phyloP scores from a whole-genome alignment of 2,113 vertebrate genomes.

The Coregonus clupeaformis region DNA sequence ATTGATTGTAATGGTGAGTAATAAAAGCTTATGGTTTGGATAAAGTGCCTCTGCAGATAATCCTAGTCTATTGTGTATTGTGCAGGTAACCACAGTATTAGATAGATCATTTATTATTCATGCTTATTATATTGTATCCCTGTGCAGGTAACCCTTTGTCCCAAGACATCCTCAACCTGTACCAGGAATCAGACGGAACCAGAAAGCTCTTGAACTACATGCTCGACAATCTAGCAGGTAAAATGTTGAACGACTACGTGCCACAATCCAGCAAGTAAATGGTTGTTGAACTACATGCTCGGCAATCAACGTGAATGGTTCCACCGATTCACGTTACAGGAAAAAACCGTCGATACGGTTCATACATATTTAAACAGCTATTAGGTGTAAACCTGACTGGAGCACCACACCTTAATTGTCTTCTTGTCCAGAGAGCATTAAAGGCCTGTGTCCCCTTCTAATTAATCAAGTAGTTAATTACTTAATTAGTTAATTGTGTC shows the following conservation, averaged over 20 bases:
- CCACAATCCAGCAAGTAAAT: constrained; percentile 67
- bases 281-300: constrained; percentile 96
- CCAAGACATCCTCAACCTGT: constrained; percentile 96
- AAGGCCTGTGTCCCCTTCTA: neutral
- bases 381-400: neutral
- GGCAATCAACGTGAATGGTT: constrained; percentile 79
- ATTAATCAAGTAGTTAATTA: neutral
- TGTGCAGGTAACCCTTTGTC: constrained; percentile 96
- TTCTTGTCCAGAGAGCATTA: neutral
- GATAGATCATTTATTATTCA: too few species aligned
- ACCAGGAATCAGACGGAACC: constrained; percentile 97
- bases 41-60: too few species aligned
- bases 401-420: neutral
- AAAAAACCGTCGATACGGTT: neutral
- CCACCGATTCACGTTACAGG: neutral
- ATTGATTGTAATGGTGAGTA: too few species aligned
- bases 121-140: neutral
- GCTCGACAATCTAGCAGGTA: constrained; percentile 99
- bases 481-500: neutral
- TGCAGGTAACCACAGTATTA: too few species aligned
- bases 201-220: constrained; percentile 99
- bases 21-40: too few species aligned
- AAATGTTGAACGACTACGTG: neutral
- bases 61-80: neutral
- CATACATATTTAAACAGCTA: constrained; percentile 14